Conservation (phyloP, 2,888 invertebrate species). For the Gastracanthus pulcherrimus region DNA sequence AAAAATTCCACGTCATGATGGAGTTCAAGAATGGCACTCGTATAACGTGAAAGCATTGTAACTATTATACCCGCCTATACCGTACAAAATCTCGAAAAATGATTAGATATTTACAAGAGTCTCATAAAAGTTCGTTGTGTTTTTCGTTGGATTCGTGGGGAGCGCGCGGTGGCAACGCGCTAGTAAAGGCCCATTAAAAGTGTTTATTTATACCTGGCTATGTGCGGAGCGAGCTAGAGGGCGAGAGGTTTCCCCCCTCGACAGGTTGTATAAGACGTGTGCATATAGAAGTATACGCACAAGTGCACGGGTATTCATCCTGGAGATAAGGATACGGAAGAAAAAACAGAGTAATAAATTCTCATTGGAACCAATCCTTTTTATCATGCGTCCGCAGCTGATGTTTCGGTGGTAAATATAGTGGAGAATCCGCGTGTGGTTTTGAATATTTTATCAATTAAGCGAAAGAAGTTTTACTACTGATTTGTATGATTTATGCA, state of each 20-base stretch:
- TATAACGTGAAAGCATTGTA: too few relatives aligned
- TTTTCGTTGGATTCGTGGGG: neutral
- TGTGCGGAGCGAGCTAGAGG: neutral
- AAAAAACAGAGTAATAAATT: neutral
- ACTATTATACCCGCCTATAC: neutral
- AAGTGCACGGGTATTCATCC: neutral
- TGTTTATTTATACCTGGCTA: constrained; percentile 21
- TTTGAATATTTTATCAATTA: too few relatives aligned
- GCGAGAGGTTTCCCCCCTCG: constrained; percentile 8
- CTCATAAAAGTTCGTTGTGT: constrained; percentile 14
- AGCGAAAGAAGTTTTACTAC: neutral
- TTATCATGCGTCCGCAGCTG: neutral
- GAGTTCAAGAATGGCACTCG: too few relatives aligned
- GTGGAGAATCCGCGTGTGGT: too few relatives aligned
- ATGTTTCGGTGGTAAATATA: neutral
- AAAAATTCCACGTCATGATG: too few relatives aligned
- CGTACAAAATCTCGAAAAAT: neutral
- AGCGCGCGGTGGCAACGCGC: neutral
- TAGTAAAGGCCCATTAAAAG: constrained; percentile 33
- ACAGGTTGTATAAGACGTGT: neutral
- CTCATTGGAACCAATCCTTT: neutral
- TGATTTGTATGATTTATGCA: neutral
- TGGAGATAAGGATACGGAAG: neutral
- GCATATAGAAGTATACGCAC: neutral
- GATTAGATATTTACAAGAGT: constrained; percentile 36